A percentile compares a stretch with the other conserved stretches of the same genome.
These are phyloP conservation scores for Drosophila borborema DNA, from an alignment of 2,888 invertebrate genomes.

Conservation along the genomic window DNA sequence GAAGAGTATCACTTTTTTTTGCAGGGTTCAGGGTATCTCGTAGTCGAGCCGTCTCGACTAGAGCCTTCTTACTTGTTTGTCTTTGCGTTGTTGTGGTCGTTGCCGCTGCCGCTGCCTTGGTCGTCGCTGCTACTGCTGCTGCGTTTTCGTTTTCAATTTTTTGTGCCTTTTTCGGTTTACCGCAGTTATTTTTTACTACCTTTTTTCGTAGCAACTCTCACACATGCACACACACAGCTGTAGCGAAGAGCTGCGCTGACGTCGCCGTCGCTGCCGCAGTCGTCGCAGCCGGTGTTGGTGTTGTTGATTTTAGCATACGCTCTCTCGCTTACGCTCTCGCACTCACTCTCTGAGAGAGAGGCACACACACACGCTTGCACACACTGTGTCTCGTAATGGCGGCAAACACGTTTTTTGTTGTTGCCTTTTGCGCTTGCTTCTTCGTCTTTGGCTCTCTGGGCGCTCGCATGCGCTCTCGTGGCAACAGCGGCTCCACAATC, in stretches of 20 bases:
- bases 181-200: slow-evolving; percentile 82
- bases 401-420: slow-evolving; percentile 79
- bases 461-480: slow-evolving; percentile 76
- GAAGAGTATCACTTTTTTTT: too few relatives aligned
- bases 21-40: too few relatives aligned
- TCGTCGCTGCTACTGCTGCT: slow-evolving; percentile 44
- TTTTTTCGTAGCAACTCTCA: slow-evolving; percentile 73
- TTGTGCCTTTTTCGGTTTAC: slow-evolving; percentile 81
- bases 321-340: slow-evolving; percentile 39
- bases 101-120: slow-evolving; percentile 28
- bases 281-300: slow-evolving; percentile 60
- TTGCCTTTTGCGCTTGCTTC: slow-evolving; percentile 73
- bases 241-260: slow-evolving; percentile 48
- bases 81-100: slow-evolving; percentile 66
- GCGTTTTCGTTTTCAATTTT: slow-evolving; percentile 79
- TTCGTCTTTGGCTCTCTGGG: slow-evolving; percentile 67
- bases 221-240: slow-evolving; percentile 46
- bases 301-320: slow-evolving; percentile 45
- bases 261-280: slow-evolving; percentile 54
- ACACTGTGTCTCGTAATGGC: slow-evolving; percentile 58
- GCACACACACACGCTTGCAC: slow-evolving; percentile 7
- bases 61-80: too few relatives aligned
- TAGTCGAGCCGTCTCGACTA: too few relatives aligned
- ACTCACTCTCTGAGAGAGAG: slow-evolving; percentile 8
- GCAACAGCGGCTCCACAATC: slow-evolving; percentile 52